These are phyloP conservation scores for Ditylenchus dipsaci DNA, from an alignment of 1,140 invertebrate species.

Conservation along the genomic window DNA sequence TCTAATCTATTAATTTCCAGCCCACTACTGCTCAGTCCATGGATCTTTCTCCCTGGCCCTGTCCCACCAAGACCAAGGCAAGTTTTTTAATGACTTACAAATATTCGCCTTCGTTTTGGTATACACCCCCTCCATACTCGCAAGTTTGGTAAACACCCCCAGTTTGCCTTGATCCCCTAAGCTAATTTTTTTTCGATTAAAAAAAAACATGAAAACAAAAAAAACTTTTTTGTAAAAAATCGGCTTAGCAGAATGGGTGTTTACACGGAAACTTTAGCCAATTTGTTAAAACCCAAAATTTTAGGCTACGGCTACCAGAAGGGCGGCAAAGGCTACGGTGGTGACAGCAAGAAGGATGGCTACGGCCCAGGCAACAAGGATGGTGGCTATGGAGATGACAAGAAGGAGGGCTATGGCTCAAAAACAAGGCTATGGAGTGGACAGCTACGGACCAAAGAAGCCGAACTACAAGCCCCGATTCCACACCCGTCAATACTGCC, in stretches of 20 bases:
- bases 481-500: slow-evolving; percentile 22
- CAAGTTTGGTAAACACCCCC: too few relatives aligned
- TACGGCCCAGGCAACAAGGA: background rate
- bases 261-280: background rate
- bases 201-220: too few relatives aligned
- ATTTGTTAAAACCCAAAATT: background rate
- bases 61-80: background rate
- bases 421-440: background rate
- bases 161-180: too few relatives aligned
- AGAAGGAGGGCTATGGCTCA: background rate
- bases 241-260: background rate
- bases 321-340: background rate
- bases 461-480: slow-evolving; percentile 10
- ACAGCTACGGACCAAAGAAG: background rate
- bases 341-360: background rate
- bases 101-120: too few relatives aligned
- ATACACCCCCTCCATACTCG: too few relatives aligned
- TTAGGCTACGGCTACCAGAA: too few relatives aligned
- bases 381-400: slow-evolving; percentile 7
- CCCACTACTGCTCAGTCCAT: slow-evolving; percentile 29
- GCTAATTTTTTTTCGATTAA: too few relatives aligned
- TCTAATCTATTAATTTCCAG: too few relatives aligned
- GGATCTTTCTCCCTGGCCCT: slow-evolving; percentile 20
- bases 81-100: background rate
- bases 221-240: too few relatives aligned